A percentile compares a stretch with the other conserved stretches of the same genome.
phyloP scores from a whole-genome alignment of 2,113 vertebrate genomes.

The Ciconia stormi region DNA sequence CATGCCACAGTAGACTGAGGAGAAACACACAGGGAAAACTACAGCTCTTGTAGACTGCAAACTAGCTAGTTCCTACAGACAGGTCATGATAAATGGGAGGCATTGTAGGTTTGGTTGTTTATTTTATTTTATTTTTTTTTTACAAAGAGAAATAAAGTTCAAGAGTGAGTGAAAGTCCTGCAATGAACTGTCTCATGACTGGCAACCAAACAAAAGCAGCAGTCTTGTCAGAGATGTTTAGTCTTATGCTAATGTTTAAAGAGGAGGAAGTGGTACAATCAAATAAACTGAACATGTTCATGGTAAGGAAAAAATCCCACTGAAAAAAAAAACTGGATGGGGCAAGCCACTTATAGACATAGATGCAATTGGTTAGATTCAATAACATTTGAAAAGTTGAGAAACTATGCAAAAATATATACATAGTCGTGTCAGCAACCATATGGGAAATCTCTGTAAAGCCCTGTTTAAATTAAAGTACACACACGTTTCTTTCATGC shows the following conservation, averaged over 20 bases:
- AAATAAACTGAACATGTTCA: neutral
- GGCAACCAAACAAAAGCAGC: neutral
- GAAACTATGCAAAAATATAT: neutral
- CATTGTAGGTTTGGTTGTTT: neutral
- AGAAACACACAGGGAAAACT: neutral
- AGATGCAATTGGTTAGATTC: neutral
- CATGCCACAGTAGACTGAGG: neutral
- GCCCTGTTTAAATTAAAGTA: neutral
- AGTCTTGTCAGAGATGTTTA: neutral
- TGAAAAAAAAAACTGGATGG: neutral
- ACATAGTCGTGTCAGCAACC: neutral
- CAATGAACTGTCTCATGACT: neutral
- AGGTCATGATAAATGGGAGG: neutral
- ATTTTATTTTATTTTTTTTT: neutral
- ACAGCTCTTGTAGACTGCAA: neutral
- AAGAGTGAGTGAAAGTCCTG: neutral
- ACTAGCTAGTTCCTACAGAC: neutral
- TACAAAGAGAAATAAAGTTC: neutral
- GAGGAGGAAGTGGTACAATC: neutral
- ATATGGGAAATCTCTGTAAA: neutral
- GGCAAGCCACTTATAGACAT: neutral
- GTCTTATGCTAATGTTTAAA: neutral
- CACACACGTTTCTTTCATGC: neutral
- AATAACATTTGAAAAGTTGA: neutral
- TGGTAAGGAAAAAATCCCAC: neutral